A percentile compares a stretch with the other conserved stretches of the same genome.
Conservation (phyloP, 2,888 invertebrate genomes). For the Drosophila siamana region DNA sequence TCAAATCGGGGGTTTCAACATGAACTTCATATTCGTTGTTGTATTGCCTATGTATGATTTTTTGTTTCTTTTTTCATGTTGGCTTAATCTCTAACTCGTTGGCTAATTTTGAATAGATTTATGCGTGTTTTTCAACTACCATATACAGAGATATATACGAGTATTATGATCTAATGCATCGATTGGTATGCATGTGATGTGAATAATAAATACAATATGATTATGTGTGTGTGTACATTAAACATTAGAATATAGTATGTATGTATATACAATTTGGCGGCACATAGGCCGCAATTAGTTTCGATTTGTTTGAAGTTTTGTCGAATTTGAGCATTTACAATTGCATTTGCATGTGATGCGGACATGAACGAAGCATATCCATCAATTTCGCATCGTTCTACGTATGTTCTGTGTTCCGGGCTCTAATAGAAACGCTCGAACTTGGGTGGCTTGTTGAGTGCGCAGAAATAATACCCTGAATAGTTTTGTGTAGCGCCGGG, state of each 20-base stretch:
- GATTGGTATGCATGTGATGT: constrained; percentile 30
- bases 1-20: not conserved
- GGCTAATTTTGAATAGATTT: constrained; percentile 80
- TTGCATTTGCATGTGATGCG: constrained; percentile 52
- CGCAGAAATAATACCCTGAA: constrained; percentile 85
- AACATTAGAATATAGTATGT: constrained; percentile 55
- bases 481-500: constrained; percentile 85
- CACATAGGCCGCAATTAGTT: constrained; percentile 38
- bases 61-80: constrained; percentile 52
- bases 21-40: constrained; percentile 25
- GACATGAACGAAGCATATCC: too few species aligned
- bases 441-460: constrained; percentile 84
- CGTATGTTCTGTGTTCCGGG: constrained; percentile 5
- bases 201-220: constrained; percentile 71
- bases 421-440: constrained; percentile 83
- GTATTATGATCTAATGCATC: constrained; percentile 38
- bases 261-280: constrained; percentile 59
- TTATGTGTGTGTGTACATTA: constrained; percentile 16
- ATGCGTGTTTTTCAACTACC: constrained; percentile 79
- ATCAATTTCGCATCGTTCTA: not conserved
- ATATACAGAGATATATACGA: constrained; percentile 41
- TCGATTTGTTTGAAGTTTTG: constrained; percentile 37
- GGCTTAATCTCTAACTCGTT: constrained; percentile 63
- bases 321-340: constrained; percentile 74
- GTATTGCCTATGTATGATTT: constrained; percentile 57